Evolutionary conservation across 2,888 invertebrate genomes (phyloP).

Genomic region (Clepsis dumicolana): DNA sequence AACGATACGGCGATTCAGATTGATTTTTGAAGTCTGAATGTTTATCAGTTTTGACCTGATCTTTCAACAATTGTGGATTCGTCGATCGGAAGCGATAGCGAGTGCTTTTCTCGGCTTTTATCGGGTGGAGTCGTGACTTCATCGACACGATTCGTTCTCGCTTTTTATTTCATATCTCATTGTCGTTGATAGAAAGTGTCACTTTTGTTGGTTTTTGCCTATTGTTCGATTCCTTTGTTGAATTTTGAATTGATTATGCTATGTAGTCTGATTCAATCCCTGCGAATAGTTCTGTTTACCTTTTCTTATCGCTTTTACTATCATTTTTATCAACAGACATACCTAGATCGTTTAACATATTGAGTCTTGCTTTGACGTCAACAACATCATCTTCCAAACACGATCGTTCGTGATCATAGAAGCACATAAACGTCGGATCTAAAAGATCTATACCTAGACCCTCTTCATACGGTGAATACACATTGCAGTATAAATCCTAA

Average conservation of each 20-base stretch:
- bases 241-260: constrained; percentile 31
- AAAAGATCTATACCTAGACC: constrained; percentile 5
- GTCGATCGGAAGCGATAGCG: constrained; percentile 36
- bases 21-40: constrained; percentile 27
- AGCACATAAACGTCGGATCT: neutral
- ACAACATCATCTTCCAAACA: neutral
- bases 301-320: constrained; percentile 31
- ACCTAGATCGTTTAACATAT: neutral
- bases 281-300: constrained; percentile 9
- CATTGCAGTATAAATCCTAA: constrained; percentile 3
- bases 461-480: neutral
- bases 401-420: neutral
- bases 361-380: neutral
- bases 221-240: constrained; percentile 42
- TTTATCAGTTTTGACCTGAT: constrained; percentile 41
- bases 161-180: constrained; percentile 65
- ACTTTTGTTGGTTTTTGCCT: constrained; percentile 66
- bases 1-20: constrained; percentile 35
- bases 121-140: constrained; percentile 68
- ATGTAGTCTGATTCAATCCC: constrained; percentile 18
- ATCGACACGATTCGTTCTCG: constrained; percentile 65
- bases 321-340: constrained; percentile 27
- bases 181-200: constrained; percentile 70
- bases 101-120: constrained; percentile 49
- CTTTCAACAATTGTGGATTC: constrained; percentile 37